Conservation (phyloP, 2,113 vertebrate species). For the Trochalopteron elliotii region DNA sequence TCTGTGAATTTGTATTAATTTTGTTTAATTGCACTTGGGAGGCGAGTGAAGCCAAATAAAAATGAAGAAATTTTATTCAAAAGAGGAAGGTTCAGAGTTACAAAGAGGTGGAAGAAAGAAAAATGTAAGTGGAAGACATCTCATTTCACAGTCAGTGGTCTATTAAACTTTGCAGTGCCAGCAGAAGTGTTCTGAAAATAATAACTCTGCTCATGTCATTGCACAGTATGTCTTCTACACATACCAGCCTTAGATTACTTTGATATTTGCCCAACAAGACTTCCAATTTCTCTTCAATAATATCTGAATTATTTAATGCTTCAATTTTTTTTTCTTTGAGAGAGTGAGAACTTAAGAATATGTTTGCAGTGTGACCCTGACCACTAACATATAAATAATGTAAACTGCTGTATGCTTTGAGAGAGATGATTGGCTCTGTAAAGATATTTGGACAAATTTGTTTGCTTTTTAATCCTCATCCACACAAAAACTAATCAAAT, state of each 20-base stretch:
- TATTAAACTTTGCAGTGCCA: slow-evolving; percentile 24
- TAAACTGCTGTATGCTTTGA: not conserved
- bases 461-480: slow-evolving; percentile 31
- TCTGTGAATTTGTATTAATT: not conserved
- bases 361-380: not conserved
- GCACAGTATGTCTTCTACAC: slow-evolving; percentile 7
- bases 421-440: slow-evolving; percentile 13
- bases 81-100: not conserved
- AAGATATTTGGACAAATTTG: slow-evolving; percentile 34
- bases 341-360: not conserved
- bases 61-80: not conserved
- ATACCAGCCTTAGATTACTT: slow-evolving; percentile 27
- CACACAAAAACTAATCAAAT: slow-evolving; percentile 19
- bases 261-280: slow-evolving; percentile 49
- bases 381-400: slow-evolving; percentile 51
- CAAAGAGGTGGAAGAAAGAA: not conserved
- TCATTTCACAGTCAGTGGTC: slow-evolving; percentile 1
- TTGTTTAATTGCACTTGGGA: not conserved
- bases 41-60: not conserved
- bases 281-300: slow-evolving; percentile 47
- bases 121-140: not conserved
- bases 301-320: slow-evolving; percentile 60
- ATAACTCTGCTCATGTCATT: slow-evolving; percentile 5
- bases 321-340: not conserved
- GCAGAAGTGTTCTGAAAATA: slow-evolving; percentile 39